Base-by-base conservation (phyloP, 2,888 invertebrate genomes). In the Melikaiella ostensackeni region DNA sequence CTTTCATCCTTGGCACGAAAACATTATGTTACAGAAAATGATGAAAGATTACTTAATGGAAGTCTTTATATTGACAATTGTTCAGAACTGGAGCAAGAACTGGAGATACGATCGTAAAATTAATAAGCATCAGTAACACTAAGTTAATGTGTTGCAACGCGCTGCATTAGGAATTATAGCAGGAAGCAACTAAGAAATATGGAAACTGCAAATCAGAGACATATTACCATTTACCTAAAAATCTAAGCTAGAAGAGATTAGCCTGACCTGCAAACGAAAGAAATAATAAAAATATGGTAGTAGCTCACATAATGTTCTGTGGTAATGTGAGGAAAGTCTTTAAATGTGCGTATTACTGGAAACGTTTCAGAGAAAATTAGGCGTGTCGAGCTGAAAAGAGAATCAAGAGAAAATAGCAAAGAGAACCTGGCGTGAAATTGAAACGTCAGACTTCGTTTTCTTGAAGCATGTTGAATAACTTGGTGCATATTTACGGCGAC, bases 111-210 rank as follows among this genome's bases (percentile, higher is more conserved):
- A 59, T 82, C 82, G 77, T 80, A 80, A 80, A 82, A 82, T 78
- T 78, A 80, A 82, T 79, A 80, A 77, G 76, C 66, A 75, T 77
- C 78, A 78, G 78, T 77, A 80, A 81, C 57, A 64, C 50, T 73
- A 77, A 46, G 57, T 76, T 77, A 77, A 80, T 80, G 78, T 78
- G 63, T 61, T 50, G 79, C 46, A 73, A 70, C 55, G 27, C 76
- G 55, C 76, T 79, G 57, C 57, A 57, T 57, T 24, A 57, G 24
- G 9, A 24, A 57, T 57, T 57, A 57, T 24, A 57, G 13, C 57
- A 57, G 57, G 57, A 57, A 57, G 57, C 13, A 24, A 57, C 21
- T 57, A 57, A 13, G 8, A 57, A 24, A 13, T 57, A 57, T 57
- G 13, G 1, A 57, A 21, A 57, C 57, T 57, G 13, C 7, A 57